Percentiles rank a stretch among this genome's conserved stretches.
Evolutionary conservation across 2,888 invertebrate species (phyloP).

Genomic region (Eupeodes luniger): DNA sequence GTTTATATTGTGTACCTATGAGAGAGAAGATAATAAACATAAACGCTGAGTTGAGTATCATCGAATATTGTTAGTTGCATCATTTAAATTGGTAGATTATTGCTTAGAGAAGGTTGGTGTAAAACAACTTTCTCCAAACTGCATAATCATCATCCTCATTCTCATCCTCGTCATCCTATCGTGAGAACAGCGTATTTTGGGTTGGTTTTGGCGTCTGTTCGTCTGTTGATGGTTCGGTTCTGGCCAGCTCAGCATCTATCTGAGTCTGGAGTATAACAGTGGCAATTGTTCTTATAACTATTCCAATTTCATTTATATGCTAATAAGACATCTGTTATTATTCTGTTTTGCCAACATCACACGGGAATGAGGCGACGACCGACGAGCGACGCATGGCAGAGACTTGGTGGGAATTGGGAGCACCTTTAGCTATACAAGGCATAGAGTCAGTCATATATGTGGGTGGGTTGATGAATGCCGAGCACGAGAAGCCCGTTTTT

Average conservation of each 20-base stretch:
- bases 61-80: constrained; percentile 47
- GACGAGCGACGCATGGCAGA: neutral
- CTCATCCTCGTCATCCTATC: too few relatives aligned
- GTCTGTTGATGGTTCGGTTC: too few relatives aligned
- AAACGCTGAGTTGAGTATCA: constrained; percentile 53
- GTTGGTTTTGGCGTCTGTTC: constrained; percentile 33
- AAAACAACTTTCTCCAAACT: constrained; percentile 52
- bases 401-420: neutral
- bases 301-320: constrained; percentile 80
- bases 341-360: constrained; percentile 77
- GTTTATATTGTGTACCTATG: too few relatives aligned
- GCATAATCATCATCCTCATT: constrained; percentile 48
- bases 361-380: constrained; percentile 2
- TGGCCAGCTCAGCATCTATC: constrained; percentile 36
- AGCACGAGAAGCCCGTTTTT: constrained; percentile 11
- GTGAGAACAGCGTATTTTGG: constrained; percentile 32
- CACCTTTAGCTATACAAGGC: constrained; percentile 14
- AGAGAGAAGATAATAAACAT: constrained; percentile 53
- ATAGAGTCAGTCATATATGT: constrained; percentile 42
- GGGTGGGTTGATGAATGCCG: constrained; percentile 30
- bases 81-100: constrained; percentile 69
- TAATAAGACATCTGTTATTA: constrained; percentile 80
- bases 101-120: constrained; percentile 52
- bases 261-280: constrained; percentile 1
- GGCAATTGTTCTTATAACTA: constrained; percentile 77